phyloP scores from a whole-genome alignment of 2,888 invertebrate species.

The Lithodes maja region DNA sequence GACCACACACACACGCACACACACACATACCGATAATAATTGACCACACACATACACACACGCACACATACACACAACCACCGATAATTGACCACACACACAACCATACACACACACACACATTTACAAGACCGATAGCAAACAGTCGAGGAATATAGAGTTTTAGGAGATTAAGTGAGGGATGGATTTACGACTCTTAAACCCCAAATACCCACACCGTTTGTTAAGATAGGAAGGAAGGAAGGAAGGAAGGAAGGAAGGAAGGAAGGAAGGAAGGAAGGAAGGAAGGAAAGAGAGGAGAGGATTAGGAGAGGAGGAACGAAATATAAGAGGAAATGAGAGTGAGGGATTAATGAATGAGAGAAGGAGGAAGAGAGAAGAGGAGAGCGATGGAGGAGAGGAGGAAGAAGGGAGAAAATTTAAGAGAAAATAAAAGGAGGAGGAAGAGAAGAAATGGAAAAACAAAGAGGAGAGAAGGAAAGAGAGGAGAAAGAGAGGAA shows the following conservation, averaged over 20 bases:
- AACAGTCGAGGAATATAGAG: too few relatives aligned
- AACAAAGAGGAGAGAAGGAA: neutral
- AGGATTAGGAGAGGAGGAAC: neutral
- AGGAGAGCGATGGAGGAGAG: neutral
- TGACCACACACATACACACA: too few relatives aligned
- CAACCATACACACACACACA: too few relatives aligned
- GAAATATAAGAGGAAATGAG: neutral
- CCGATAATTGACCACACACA: too few relatives aligned
- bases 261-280: neutral
- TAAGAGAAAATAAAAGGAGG: neutral
- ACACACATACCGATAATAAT: too few relatives aligned
- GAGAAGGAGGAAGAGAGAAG: neutral
- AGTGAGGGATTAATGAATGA: neutral
- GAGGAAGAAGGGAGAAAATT: neutral
- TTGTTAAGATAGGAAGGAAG: neutral
- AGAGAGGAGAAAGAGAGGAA: neutral
- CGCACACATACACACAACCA: too few relatives aligned
- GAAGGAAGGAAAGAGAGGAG: neutral
- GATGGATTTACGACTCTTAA: too few relatives aligned
- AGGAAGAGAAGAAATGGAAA: neutral
- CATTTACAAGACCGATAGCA: too few relatives aligned
- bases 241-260: neutral
- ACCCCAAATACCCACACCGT: too few relatives aligned
- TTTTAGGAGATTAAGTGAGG: too few relatives aligned
- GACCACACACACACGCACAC: too few relatives aligned